Evolutionary conservation across 2,113 vertebrate species (phyloP).

Genomic region (Gavia stellata): DNA sequence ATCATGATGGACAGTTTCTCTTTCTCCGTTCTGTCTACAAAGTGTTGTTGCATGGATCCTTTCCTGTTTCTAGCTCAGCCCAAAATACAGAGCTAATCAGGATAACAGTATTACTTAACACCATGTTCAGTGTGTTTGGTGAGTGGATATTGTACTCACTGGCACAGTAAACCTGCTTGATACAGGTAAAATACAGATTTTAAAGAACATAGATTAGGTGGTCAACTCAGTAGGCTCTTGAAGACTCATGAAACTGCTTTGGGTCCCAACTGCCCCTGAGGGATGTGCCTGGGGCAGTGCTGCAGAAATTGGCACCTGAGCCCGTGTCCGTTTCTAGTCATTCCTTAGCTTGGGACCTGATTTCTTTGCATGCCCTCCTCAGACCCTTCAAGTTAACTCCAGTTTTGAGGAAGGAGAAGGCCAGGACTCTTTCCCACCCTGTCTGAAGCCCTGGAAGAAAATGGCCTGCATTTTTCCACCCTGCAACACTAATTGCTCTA

Average conservation of each 20-base stretch:
- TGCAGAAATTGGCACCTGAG: neutral
- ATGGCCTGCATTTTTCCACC: neutral
- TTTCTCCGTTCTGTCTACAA: neutral
- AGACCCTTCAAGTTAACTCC: neutral
- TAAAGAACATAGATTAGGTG: neutral
- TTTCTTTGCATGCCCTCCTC: neutral
- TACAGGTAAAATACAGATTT: neutral
- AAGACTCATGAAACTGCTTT: neutral
- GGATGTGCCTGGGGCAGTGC: neutral
- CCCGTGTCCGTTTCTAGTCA: rapidly evolving
- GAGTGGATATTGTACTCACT: neutral
- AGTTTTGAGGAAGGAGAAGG: neutral
- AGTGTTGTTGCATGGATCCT: neutral
- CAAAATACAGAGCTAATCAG: neutral
- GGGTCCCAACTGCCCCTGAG: rapidly evolving
- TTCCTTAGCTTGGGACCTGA: neutral
- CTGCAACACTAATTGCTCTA: neutral
- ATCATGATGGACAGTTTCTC: neutral
- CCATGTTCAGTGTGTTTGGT: neutral
- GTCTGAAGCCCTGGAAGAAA: neutral
- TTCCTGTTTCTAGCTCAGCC: neutral
- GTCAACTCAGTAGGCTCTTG: neutral
- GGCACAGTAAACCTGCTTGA: neutral
- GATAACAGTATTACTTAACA: neutral
- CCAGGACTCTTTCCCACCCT: neutral